Evolutionary conservation across 2,797 vertebrate genomes (phyloP).

Genomic region (Enteromius paludinosus): DNA sequence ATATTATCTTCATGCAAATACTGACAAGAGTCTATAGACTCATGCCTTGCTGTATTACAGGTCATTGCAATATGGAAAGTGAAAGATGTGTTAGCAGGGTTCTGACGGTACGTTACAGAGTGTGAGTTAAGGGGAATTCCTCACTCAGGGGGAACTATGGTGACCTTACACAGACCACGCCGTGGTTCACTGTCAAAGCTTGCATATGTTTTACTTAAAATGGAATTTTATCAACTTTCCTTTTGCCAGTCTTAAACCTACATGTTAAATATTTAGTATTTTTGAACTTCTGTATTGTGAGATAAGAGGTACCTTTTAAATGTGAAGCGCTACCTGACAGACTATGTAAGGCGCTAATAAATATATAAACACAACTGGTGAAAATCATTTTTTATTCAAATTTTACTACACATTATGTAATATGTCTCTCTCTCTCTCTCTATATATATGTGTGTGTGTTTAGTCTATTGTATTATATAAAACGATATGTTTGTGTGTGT

Average conservation of each 20-base stretch:
- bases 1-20: slow-evolving; percentile 7
- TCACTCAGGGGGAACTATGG: slow-evolving; percentile 32
- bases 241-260: background rate
- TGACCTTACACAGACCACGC: background rate
- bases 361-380: background rate
- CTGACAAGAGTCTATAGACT: slow-evolving; percentile 2
- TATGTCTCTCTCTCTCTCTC: too few species aligned
- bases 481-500: too few species aligned
- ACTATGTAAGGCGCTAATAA: background rate
- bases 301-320: background rate
- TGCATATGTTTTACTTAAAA: background rate
- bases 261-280: background rate
- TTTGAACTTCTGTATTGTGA: background rate
- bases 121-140: slow-evolving; percentile 48
- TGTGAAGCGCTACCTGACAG: background rate
- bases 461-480: too few species aligned
- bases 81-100: slow-evolving; percentile 15
- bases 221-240: slow-evolving; percentile 22
- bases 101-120: background rate
- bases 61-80: background rate
- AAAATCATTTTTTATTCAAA: background rate
- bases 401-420: background rate
- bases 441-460: too few species aligned
- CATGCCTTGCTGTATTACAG: background rate
- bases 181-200: background rate